Conservation (phyloP, 2,113 vertebrate genomes). For the human (Homo sapiens) region DNA sequence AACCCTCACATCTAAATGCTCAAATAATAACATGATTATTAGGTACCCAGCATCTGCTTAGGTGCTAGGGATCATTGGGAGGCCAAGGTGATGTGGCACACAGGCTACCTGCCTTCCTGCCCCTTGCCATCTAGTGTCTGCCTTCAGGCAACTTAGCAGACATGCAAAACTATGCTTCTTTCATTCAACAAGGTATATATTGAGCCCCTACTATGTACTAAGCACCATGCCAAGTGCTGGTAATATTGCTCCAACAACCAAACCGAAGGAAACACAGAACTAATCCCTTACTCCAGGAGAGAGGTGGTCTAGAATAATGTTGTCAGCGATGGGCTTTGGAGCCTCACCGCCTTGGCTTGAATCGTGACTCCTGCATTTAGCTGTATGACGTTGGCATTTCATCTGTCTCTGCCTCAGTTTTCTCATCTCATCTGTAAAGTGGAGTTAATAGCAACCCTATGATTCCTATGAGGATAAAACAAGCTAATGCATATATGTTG, state of each 20-base stretch:
- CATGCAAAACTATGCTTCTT: neutral
- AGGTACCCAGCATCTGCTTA: neutral
- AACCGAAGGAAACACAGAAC: neutral
- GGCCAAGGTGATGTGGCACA: neutral
- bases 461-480: neutral
- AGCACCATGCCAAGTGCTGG: neutral
- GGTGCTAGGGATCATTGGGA: too few species aligned
- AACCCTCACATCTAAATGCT: neutral
- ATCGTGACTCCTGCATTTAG: neutral
- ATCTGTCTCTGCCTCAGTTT: neutral
- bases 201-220: neutral
- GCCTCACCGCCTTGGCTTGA: neutral
- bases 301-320: neutral
- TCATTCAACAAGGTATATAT: too few species aligned
- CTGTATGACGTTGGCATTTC: neutral
- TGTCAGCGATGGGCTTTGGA: neutral
- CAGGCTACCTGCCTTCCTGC: neutral
- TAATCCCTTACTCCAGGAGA: neutral
- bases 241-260: neutral
- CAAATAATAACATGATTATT: neutral
- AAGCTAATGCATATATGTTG: neutral
- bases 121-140: neutral
- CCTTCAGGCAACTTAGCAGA: neutral
- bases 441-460: neutral
- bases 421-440: slow-evolving; percentile 4